Base-by-base conservation (phyloP, 2,113 vertebrate genomes). In the Heteronetta atricapilla region DNA sequence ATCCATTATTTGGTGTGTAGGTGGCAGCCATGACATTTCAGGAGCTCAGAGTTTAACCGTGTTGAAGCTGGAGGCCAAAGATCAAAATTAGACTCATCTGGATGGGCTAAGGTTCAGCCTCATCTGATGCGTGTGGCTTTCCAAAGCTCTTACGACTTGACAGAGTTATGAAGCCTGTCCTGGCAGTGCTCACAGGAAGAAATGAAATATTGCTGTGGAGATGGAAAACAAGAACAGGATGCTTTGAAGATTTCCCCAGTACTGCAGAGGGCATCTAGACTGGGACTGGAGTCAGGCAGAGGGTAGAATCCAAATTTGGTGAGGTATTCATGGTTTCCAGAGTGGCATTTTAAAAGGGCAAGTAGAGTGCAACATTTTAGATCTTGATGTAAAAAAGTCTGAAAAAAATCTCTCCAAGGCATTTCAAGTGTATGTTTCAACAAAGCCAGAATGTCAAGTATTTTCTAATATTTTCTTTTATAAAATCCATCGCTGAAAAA, bases 1-100 rank as follows among this genome's bases (percentile, higher is more conserved):
- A 52, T 68, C 68, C 58, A 33, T 93, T 93, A 88, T 86, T 83
- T 34, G 29, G 23, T 86, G 66, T 22, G 76, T 93, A 86, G 68
- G 80, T 86, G 53, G 82, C 55, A 94, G 36, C 58, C 46, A 68
- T 88, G 90, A 93, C 83, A 90, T 91, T 95, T 94, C 73, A 90
- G 90, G 66, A 92, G 50, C 68, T 86, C 80, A 72, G 64, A 80
- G 66, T 88, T 89, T 84, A 89, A 38, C 74, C 88, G 58, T 9
- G 16, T 76, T 82, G 82, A 88, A 89, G 44, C 53, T 92, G 70
- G 48, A 94, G 38, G 69, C 86, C 66, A 86, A 48, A 93, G 82
- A 94, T 81, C 82, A 95, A 90, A 93, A 83, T 76, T 64, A 86
- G 42, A 74, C 48, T 88, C 69, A 62, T 88, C 64, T 70, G 53